Evolutionary conservation across 2,797 vertebrate genomes (phyloP), one percentile per base, ranked within the genome.

Genomic region (Alectoris magna): DNA sequence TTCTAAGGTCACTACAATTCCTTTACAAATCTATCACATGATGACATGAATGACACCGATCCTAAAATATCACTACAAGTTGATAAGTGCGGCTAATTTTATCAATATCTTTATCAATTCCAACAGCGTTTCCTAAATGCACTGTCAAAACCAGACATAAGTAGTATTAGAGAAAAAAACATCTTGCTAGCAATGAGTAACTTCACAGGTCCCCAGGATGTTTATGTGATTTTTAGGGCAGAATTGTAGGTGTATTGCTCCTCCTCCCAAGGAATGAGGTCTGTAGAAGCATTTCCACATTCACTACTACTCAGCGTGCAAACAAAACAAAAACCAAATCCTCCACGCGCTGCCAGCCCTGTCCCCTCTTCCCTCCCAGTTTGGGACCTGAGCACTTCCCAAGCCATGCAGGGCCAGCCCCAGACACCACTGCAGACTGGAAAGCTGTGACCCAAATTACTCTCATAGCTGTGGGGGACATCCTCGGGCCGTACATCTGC

Each of bases 101-200:
- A 84, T 66, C 86, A 90, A 36, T 89, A 69, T 71, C 81, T 69
- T 66, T 58, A 94, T 68, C 64, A 60, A 19, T 68, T 85, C 60
- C 79, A 88, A n/a, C 12, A 22, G 12, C 21, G 16, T 59, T 88
- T 83, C 82, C 16, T 70, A 68, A 70, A 68, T 26, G 38, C 8
- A 27, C 36, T 63, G n/a, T 49, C 31, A 29, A 9, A 29, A 58
- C 31, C 5, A 43, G 9, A 13, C 2, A 5, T 10, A 84, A 43
- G 1, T 3, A 84, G 21, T 46, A 22, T 5, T 41, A 55, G 82
- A 58, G 19, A 80, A 66, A 62, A 4, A 4, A 1, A 15, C 46
- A 24, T 1, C 8, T 1, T 5, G 36, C 4, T 13, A 27, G 43
- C 43, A 77, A 68, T 0, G 0, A 90, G 7, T 7, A 46, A 8